These are phyloP conservation scores for Microchrysa polita DNA, from an alignment of 2,888 invertebrate genomes.

Conservation along the genomic window DNA sequence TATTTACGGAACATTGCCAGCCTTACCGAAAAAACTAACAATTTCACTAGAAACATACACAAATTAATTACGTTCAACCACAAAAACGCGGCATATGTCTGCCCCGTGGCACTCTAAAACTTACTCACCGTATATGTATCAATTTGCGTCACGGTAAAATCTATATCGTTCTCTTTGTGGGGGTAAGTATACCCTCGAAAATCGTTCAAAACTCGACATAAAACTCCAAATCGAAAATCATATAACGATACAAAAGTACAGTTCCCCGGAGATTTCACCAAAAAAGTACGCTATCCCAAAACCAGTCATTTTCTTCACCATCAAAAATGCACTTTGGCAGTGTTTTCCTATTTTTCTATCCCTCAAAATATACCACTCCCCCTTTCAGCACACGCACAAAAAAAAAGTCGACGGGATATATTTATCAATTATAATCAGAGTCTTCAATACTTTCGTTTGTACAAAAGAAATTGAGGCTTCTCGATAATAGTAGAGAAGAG, in stretches of 20 bases:
- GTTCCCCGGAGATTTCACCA: conserved; percentile 35
- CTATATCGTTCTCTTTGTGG: conserved; percentile 15
- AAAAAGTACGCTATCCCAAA: conserved; percentile 33
- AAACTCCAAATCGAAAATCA: conserved; percentile 21
- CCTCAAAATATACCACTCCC: background rate
- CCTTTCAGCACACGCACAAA: no score
- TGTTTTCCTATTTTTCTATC: background rate
- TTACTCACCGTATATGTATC: conserved; percentile 33
- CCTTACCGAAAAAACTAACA: background rate
- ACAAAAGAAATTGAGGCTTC: background rate
- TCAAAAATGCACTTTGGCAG: background rate
- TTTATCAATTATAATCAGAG: conserved; percentile 41
- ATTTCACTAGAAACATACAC: background rate
- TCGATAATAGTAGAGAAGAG: conserved; percentile 15
- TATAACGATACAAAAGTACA: conserved; percentile 10
- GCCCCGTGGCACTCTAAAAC: conserved; percentile 39
- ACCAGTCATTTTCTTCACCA: conserved; percentile 13
- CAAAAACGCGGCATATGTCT: conserved; percentile 34
- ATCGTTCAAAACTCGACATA: background rate
- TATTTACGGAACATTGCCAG: no score
- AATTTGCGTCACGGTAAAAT: conserved; percentile 25
- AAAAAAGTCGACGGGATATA: conserved; percentile 16
- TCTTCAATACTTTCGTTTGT: background rate
- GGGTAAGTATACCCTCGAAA: background rate
- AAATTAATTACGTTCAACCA: background rate